A percentile compares a stretch with the other conserved stretches of the same genome.
Evolutionary conservation across 1,140 invertebrate genomes (phyloP).

Genomic region (Apocrypta bakeri): DNA sequence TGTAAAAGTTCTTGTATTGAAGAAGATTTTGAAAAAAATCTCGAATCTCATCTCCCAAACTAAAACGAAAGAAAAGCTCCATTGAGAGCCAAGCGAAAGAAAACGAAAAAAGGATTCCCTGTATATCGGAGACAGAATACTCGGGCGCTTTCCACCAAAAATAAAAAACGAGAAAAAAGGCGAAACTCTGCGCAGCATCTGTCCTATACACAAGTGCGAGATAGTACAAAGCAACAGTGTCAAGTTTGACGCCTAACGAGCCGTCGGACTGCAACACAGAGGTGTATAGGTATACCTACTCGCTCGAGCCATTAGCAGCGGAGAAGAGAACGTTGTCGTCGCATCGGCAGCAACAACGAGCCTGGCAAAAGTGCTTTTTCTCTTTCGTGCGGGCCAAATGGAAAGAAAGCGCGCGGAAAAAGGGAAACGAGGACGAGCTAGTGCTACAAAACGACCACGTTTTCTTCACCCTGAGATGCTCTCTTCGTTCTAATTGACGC

Average conservation of each 20-base stretch:
- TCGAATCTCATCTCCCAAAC: too few species aligned
- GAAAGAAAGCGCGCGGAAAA: constrained; percentile 29
- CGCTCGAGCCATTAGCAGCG: constrained; percentile 18
- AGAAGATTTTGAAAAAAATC: too few species aligned
- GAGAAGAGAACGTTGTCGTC: background rate
- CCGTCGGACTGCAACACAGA: background rate
- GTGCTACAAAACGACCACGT: background rate
- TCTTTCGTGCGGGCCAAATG: background rate
- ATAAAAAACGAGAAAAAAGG: background rate
- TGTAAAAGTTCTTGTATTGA: too few species aligned
- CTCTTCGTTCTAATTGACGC: background rate
- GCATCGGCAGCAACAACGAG: background rate
- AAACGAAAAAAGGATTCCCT: background rate
- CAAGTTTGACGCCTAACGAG: constrained; percentile 36
- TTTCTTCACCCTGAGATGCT: background rate
- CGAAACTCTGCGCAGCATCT: background rate
- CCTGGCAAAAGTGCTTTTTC: constrained; percentile 7
- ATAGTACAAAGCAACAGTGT: constrained; percentile 34
- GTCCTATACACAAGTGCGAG: background rate
- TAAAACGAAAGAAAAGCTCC: too few species aligned
- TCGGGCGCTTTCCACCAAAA: background rate
- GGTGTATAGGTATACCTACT: background rate
- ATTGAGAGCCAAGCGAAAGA: too few species aligned
- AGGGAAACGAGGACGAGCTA: constrained; percentile 7
- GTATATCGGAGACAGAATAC: background rate